A percentile compares a stretch with the other conserved stretches of the same genome.
Evolutionary conservation across 2,888 invertebrate genomes (phyloP).

Genomic region (Cacoxenus indagator): DNA sequence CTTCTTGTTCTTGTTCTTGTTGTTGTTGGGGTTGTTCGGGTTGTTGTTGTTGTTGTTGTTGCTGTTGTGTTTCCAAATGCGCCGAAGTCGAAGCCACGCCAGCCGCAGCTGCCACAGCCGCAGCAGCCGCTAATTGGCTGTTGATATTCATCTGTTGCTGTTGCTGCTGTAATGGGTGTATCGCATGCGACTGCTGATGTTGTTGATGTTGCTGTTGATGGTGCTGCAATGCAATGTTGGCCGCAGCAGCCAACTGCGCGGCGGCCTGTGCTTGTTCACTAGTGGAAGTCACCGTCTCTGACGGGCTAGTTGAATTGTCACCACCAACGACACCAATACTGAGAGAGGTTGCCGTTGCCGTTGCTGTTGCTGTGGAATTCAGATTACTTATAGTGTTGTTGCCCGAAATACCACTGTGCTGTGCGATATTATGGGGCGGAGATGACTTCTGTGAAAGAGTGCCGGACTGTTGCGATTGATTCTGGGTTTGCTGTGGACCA

Average conservation of each 20-base stretch:
- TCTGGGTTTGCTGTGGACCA: conserved; percentile 67
- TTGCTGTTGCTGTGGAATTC: conserved; percentile 59
- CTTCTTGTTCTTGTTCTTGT: conserved; percentile 54
- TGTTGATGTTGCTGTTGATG: conserved; percentile 66
- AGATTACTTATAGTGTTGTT: conserved; percentile 60
- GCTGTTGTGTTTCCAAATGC: conserved; percentile 46
- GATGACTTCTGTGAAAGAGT: conserved; percentile 54
- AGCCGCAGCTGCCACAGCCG: conserved; percentile 51
- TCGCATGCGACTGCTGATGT: conserved; percentile 64
- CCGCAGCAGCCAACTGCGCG: conserved; percentile 62
- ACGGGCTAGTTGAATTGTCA: conserved; percentile 50
- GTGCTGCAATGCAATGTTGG: conserved; percentile 68
- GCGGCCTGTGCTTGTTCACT: conserved; percentile 59
- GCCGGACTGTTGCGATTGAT: conserved; percentile 41
- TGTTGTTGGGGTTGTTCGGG: conserved; percentile 16
- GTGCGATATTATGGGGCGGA: conserved; percentile 63
- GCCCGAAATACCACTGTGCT: conserved; percentile 48
- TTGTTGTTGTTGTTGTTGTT: conserved; percentile 49
- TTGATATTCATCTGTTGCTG: conserved; percentile 61
- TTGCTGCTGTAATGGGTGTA: conserved; percentile 59
- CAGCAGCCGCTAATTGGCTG: conserved; percentile 59
- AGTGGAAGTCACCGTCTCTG: conserved; percentile 44
- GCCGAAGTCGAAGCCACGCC: conserved; percentile 57
- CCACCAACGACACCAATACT: conserved; percentile 52
- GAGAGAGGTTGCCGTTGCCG: conserved; percentile 57